phyloP scores from a whole-genome alignment of 1,140 invertebrate species.

The Lucilia sericata region DNA sequence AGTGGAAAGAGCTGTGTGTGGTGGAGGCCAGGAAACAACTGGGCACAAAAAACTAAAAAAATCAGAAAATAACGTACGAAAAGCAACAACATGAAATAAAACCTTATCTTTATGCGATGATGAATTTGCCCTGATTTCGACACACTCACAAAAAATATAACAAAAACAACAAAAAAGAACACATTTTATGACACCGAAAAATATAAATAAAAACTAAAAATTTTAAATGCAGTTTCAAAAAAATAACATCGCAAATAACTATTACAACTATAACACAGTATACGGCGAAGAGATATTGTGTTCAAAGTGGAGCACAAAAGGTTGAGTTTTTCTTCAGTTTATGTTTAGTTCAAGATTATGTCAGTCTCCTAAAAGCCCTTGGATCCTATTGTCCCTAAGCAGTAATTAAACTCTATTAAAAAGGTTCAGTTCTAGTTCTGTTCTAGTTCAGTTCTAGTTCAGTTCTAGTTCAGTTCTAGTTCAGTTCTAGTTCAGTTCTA shows the following conservation, averaged over 20 bases:
- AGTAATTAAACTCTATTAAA: too few species aligned
- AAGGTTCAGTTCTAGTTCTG: too few species aligned
- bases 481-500: too few species aligned
- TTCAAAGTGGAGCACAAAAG: too few species aligned
- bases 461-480: too few species aligned
- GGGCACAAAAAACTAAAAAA: not conserved
- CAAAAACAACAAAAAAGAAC: constrained; percentile 9
- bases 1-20: not conserved
- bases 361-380: too few species aligned
- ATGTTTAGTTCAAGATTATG: too few species aligned
- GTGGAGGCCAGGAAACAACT: not conserved
- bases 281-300: too few species aligned
- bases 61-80: too few species aligned
- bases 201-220: constrained; percentile 24
- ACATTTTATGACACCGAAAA: constrained; percentile 37
- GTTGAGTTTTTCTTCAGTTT: too few species aligned
- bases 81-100: constrained; percentile 39
- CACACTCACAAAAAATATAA: constrained; percentile 21
- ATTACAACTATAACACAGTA: not conserved
- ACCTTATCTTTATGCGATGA: constrained; percentile 48
- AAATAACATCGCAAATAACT: constrained; percentile 7
- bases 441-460: too few species aligned
- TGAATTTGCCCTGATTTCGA: constrained; percentile 48
- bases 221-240: constrained; percentile 36
- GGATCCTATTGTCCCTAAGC: too few species aligned